Conservation (phyloP, 1,140 invertebrate species). For the Drosophila malerkotliana region DNA sequence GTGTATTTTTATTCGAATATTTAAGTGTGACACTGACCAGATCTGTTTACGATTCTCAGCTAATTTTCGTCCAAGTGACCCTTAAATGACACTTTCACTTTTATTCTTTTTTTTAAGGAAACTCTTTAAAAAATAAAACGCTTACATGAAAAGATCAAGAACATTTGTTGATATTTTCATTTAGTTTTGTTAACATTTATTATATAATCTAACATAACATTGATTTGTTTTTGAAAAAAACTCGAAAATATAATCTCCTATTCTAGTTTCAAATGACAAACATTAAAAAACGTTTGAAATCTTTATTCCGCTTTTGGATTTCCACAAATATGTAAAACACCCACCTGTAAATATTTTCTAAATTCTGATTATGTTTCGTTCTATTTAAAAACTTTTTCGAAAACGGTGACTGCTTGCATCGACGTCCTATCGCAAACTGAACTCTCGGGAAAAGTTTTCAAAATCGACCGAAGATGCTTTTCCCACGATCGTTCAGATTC, state of each 20-base stretch:
- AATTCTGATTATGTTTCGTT: conserved; percentile 44
- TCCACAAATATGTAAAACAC: conserved; percentile 27
- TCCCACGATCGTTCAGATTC: conserved; percentile 31
- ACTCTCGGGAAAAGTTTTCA: conserved; percentile 45
- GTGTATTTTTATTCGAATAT: conserved; percentile 9
- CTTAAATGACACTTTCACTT: conserved; percentile 34
- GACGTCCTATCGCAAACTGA: conserved; percentile 54
- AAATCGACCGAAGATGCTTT: conserved; percentile 45
- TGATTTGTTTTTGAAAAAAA: conserved; percentile 42
- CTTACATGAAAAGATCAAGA: conserved; percentile 11
- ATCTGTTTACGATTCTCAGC: conserved; percentile 31
- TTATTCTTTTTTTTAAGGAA: background rate
- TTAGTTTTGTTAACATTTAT: conserved; percentile 41
- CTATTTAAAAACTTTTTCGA: conserved; percentile 19
- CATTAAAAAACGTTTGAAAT: background rate
- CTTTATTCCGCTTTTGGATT: background rate
- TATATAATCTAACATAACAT: conserved; percentile 64
- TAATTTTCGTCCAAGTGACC: conserved; percentile 33
- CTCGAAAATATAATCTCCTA: background rate
- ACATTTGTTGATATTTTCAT: conserved; percentile 48
- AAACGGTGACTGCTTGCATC: conserved; percentile 5
- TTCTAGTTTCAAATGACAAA: background rate
- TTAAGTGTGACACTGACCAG: conserved; percentile 21
- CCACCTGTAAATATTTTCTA: conserved; percentile 69
- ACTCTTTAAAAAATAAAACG: background rate